Evolutionary conservation across 30 jellyfish, hydroid and myxozoan species (phyloP).

Genomic region (Cassiopea andromeda): DNA sequence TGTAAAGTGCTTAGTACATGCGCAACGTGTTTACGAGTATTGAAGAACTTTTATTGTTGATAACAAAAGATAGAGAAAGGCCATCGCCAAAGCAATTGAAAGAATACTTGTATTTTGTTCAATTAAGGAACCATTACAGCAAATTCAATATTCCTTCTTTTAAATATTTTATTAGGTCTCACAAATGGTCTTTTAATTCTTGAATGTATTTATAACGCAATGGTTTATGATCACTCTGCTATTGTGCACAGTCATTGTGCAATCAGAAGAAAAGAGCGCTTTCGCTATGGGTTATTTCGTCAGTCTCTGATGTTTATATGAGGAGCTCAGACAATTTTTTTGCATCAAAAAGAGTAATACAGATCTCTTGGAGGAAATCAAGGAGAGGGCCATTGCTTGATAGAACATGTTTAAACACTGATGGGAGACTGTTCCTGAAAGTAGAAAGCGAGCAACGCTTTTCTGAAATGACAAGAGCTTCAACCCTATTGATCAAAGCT

Average conservation of each 20-base stretch:
- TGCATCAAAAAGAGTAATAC: too few species aligned
- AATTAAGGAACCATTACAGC: background rate
- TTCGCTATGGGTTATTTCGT: background rate
- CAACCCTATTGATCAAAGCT: too few species aligned
- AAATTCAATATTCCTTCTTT: background rate
- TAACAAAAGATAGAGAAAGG: background rate
- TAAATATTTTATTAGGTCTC: conserved; percentile 5
- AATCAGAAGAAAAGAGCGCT: background rate
- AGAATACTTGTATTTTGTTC: background rate
- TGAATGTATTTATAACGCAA: background rate
- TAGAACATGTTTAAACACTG: too few species aligned
- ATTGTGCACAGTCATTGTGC: background rate
- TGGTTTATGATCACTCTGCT: background rate
- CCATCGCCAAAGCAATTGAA: background rate
- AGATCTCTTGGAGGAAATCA: too few species aligned
- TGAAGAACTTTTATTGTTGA: background rate
- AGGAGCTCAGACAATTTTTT: too few species aligned
- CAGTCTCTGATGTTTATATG: background rate
- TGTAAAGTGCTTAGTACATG: too few species aligned
- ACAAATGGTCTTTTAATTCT: background rate
- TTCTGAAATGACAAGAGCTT: too few species aligned
- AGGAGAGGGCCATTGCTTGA: too few species aligned
- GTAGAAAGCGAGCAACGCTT: too few species aligned
- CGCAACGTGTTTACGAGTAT: background rate
- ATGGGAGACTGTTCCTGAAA: too few species aligned